Percentiles rank a stretch among this genome's conserved stretches.
Evolutionary conservation across 2,113 vertebrate genomes (phyloP).

Genomic region (Podilymbus podiceps): DNA sequence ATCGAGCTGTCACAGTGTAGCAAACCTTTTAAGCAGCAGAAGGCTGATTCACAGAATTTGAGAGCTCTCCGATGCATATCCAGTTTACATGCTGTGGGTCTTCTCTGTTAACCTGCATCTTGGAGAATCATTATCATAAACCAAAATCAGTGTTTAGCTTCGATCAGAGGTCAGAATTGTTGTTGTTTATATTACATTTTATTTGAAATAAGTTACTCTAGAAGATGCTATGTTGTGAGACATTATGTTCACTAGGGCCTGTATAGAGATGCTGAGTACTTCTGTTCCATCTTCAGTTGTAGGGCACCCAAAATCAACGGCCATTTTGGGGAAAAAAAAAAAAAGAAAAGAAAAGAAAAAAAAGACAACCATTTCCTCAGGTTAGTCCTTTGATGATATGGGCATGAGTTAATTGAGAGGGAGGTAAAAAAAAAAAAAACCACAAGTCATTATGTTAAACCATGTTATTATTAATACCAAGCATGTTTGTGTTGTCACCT

Average conservation of each 20-base stretch:
- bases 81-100: neutral
- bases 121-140: neutral
- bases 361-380: neutral
- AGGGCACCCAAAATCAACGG: neutral
- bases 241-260: neutral
- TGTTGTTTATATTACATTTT: neutral
- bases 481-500: neutral
- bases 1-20: neutral
- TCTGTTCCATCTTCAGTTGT: neutral
- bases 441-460: neutral
- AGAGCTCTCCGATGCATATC: neutral
- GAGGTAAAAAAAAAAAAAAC: neutral
- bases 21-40: neutral
- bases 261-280: neutral
- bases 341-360: too few relatives aligned
- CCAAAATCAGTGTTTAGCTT: neutral
- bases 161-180: neutral
- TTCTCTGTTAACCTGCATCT: neutral
- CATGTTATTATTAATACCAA: neutral
- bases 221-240: neutral
- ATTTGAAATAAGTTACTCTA: neutral
- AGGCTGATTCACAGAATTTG: neutral
- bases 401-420: neutral
- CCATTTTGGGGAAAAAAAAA: neutral
- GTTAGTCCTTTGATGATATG: neutral